Evolutionary conservation across 1,140 invertebrate species (phyloP), one percentile per base, ranked within the genome.

Genomic region (Trichonephila clavipes): DNA sequence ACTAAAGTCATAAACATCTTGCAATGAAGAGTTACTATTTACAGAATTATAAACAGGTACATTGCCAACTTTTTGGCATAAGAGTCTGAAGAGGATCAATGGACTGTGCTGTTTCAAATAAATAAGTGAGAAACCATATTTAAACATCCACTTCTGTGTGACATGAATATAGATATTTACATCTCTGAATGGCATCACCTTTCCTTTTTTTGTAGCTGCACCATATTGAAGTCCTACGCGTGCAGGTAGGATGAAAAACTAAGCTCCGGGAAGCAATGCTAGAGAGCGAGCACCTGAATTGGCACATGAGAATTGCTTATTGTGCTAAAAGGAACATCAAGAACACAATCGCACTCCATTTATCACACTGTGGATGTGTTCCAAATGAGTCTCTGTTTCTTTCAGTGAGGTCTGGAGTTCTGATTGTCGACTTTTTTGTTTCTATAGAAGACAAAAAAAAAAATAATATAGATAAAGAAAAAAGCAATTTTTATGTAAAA

Each of bases 381-480:
- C 92, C 62, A 88, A 14, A 66, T 34, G 66, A 62, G 18, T 62
- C 28, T 93, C 92, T 1, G 58, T 81, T 51, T 62, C 86, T 64
- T 64, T 88, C 86, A 93, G 19, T 28, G 92, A 93, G 14, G 64
- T 88, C 69, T 93, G 85, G 62, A 94, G 62, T 58, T 90, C 93
- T 90, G 93, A 94, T 94, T 94, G 93, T 94, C 93, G 59, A 94
- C 72, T 90, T 94, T 94, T 94, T n/a, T 94, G 93, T 19, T 89
- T 94, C 93, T 94, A 18, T 24, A 85, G 69, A 19, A 51, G 44
- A 51, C 44, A 51, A 10, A 51, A 51, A 51, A 10, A 51, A 51
- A 10, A 51, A 51, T 5, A 51, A 51, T 51, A 5, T 51, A 40
- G 51, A 0, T 10, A 51, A 10, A 7, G 51, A 51, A 51, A 51